Evolutionary conservation across 2,113 vertebrate species (phyloP).

Genomic region (Calidris pygmaea): DNA sequence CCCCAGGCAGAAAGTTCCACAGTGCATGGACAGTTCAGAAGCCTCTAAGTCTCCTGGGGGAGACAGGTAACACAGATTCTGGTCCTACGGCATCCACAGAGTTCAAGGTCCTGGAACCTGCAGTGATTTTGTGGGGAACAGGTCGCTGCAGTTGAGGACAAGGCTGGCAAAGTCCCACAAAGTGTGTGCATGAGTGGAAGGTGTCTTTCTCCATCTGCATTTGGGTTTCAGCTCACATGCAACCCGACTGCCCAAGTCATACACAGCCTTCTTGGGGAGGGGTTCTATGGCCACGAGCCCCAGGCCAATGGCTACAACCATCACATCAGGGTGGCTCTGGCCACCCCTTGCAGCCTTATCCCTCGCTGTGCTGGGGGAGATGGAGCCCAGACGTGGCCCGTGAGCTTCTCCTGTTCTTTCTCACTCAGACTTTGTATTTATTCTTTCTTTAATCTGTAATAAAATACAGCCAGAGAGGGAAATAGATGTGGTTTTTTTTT

Average conservation of each 20-base stretch:
- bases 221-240: neutral
- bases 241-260: too few relatives aligned
- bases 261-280: rapidly evolving
- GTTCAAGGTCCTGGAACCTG: neutral
- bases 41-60: neutral
- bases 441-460: neutral
- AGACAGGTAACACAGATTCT: rapidly evolving
- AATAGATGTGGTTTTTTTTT: neutral
- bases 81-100: neutral
- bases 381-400: neutral
- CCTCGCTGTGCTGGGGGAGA: neutral
- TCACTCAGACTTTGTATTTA: neutral
- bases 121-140: neutral
- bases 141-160: neutral
- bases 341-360: neutral
- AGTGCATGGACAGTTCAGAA: rapidly evolving
- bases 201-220: too few relatives aligned
- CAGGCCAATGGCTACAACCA: neutral
- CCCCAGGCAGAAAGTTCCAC: neutral
- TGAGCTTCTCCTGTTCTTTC: neutral
- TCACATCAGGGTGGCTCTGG: neutral
- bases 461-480: neutral
- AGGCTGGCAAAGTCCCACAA: neutral
- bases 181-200: rapidly evolving
- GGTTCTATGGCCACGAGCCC: neutral